Conservation (phyloP, 2,797 vertebrate species). For the Epinephelus coioides region DNA sequence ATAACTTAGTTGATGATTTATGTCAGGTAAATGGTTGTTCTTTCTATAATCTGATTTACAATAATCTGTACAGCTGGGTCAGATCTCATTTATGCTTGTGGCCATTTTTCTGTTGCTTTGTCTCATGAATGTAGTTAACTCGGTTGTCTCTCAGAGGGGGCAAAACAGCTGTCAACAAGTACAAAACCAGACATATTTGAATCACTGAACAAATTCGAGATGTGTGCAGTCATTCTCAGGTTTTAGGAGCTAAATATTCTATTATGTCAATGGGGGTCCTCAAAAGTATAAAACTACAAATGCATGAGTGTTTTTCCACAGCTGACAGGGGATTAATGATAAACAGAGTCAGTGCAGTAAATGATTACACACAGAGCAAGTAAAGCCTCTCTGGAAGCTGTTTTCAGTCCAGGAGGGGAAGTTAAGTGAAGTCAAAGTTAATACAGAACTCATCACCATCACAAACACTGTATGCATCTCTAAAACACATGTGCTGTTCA, state of each 20-base stretch:
- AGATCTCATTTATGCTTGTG: background rate
- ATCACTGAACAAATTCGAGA: background rate
- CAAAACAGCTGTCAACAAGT: too few relatives aligned
- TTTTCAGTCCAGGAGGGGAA: conserved; percentile 11
- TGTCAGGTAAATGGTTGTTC: background rate
- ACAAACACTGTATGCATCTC: background rate
- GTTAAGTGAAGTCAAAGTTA: conserved; percentile 4
- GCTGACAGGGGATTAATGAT: conserved; percentile 12
- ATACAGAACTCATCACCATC: background rate
- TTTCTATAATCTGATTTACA: background rate
- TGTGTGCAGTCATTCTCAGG: background rate
- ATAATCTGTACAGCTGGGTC: background rate
- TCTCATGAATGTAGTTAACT: background rate
- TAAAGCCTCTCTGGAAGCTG: background rate
- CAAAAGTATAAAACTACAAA: too few relatives aligned
- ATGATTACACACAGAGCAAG: conserved; percentile 16
- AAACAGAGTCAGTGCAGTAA: conserved; percentile 6
- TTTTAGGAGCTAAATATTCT: background rate
- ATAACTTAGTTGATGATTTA: background rate
- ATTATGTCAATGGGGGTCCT: background rate
- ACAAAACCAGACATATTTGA: background rate
- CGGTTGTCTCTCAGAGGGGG: background rate
- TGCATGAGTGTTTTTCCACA: background rate
- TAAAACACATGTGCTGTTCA: background rate
- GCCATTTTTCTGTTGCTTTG: background rate